Evolutionary conservation across 2,888 invertebrate genomes (phyloP), one percentile per base, ranked within the genome.

Genomic region (Chloroclysta siterata): DNA sequence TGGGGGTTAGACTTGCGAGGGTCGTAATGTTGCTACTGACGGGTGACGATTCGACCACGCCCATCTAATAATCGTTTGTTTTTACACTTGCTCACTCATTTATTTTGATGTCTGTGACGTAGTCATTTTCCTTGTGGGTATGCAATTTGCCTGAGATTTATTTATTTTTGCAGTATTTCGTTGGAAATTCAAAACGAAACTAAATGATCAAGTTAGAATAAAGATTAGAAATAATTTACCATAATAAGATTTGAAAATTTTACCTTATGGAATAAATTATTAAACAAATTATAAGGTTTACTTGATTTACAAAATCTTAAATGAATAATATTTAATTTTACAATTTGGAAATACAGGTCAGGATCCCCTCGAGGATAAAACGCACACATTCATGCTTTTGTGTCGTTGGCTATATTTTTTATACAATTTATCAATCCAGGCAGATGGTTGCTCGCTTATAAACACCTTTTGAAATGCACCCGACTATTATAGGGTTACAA

Each of bases 341-440:
- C 6, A 7, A 44, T 73, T 72, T 70, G 57, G 67, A 71, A 72
- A 71, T 64, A 63, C 65, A 61, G 64, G 66, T 72, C 60, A 67
- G 69, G 72, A 73, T 72, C 80, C 82, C 83, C 79, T 73, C 62
- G 61, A 57, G 54, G 53, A 57, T 69, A 65, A 63, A 60, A 72
- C 71, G 65, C 76, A 77, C 81, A 83, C 82, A 80, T 78, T 73
- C 72, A 73, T 75, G 74, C 61, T 68, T 75, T 84, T 82, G 81
- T 84, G 78, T 80, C 51, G 53, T 46, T 77, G 75, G 78, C 75
- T 77, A 78, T 74, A 82, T 85, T 90, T 91, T 93, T 92, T 91
- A 91, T 85, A 87, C 85, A 84, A 85, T 91, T 87, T 89, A 90
- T 89, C 90, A 91, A 89, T 88, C 81, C 80, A 82, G 85, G 86